Conservation (phyloP, 2,113 vertebrate species). For the Mesocricetus auratus region DNA sequence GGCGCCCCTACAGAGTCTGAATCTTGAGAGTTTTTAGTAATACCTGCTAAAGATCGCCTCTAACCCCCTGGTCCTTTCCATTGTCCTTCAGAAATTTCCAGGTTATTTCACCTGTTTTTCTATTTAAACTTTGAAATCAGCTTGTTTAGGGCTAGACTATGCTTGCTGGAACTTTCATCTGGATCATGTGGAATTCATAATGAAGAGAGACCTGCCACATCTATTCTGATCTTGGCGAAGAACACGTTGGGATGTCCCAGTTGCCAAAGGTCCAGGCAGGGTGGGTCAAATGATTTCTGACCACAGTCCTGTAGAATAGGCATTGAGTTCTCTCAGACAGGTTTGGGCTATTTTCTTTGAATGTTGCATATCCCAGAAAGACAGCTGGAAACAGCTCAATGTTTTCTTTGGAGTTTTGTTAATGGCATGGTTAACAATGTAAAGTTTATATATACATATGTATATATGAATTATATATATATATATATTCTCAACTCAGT, state of each 20-base stretch:
- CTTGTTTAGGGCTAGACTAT: not conserved
- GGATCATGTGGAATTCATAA: conserved; percentile 39
- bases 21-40: not conserved
- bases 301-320: not conserved
- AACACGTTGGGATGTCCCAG: not conserved
- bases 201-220: not conserved
- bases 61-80: not conserved
- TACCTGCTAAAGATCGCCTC: not conserved
- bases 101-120: conserved; percentile 44
- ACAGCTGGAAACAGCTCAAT: not conserved
- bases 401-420: not conserved
- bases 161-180: not conserved
- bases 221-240: not conserved
- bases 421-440: not conserved
- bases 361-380: not conserved
- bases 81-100: not conserved
- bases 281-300: not conserved
- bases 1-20: not conserved
- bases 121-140: conserved; percentile 19
- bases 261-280: not conserved
- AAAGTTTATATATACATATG: not conserved
- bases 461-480: no score
- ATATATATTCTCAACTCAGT: not conserved
- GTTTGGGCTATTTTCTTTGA: not conserved
- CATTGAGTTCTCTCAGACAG: not conserved